Percentiles rank a stretch among this genome's conserved stretches.
These are phyloP conservation scores for Corythornis madagascariensis DNA, from an alignment of 2,113 vertebrate species.

Conservation along the genomic window DNA sequence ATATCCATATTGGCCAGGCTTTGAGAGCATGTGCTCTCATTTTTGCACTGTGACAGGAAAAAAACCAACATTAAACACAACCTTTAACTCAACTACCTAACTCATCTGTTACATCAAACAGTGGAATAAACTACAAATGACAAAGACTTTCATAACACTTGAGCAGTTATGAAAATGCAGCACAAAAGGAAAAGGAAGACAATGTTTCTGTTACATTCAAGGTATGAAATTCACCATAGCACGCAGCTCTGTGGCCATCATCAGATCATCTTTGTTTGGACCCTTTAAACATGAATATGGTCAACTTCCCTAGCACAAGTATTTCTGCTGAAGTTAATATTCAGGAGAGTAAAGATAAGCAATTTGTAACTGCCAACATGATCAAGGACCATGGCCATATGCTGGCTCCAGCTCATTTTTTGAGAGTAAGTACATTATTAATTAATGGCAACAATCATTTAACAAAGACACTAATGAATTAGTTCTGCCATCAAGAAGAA, in stretches of 20 bases:
- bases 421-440: conserved; percentile 31
- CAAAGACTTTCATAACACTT: background rate
- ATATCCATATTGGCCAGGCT: background rate
- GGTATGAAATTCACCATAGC: background rate
- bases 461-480: background rate
- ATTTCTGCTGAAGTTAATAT: background rate
- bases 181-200: background rate
- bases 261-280: background rate
- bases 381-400: background rate
- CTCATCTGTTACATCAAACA: background rate
- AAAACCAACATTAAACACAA: background rate
- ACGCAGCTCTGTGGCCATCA: background rate
- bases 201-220: background rate
- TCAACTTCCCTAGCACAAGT: background rate
- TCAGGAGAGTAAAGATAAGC: background rate
- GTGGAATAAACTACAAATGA: background rate
- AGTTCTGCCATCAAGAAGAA: conserved; percentile 36
- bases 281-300: fast-evolving
- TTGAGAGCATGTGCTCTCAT: background rate
- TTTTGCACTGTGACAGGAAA: background rate
- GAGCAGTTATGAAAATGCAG: background rate
- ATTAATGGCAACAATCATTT: conserved; percentile 29
- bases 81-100: background rate
- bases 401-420: conserved; percentile 25
- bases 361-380: background rate